A percentile compares a stretch with the other conserved stretches of the same genome.
These are phyloP conservation scores for Danio aesculapii DNA, from an alignment of 2,797 vertebrate species.

Conservation along the genomic window DNA sequence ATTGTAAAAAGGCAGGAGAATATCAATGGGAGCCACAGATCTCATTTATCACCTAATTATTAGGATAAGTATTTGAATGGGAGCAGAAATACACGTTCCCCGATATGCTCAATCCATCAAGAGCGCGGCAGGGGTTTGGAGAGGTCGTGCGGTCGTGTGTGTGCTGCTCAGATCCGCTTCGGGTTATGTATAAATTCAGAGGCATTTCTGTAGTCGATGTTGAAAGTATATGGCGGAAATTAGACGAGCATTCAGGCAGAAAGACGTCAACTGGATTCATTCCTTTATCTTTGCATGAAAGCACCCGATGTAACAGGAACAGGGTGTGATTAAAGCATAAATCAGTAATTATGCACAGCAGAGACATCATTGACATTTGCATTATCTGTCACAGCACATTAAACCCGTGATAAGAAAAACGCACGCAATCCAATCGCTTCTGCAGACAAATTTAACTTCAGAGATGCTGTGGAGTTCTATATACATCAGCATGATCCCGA, in stretches of 20 bases:
- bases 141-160: not conserved
- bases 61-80: constrained; percentile 36
- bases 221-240: not conserved
- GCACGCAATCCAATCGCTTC: constrained; percentile 16
- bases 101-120: constrained; percentile 22
- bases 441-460: not conserved
- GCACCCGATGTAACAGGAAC: constrained; percentile 25
- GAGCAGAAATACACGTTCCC: constrained; percentile 26
- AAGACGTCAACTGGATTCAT: constrained; percentile 23
- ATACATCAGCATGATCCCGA: not conserved
- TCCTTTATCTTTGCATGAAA: constrained; percentile 50
- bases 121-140: not conserved
- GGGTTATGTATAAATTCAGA: constrained; percentile 1
- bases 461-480: not conserved
- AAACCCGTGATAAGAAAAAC: constrained; percentile 22
- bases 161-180: not conserved
- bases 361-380: constrained; percentile 44
- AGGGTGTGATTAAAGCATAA: constrained; percentile 43
- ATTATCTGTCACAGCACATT: constrained; percentile 48
- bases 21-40: constrained; percentile 39
- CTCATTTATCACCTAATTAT: constrained; percentile 44
- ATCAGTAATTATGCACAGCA: constrained; percentile 35
- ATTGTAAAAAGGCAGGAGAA: constrained; percentile 56
- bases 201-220: constrained; percentile 8
- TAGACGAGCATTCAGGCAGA: constrained; percentile 20